Conservation (phyloP, 2,113 vertebrate species). For the Tupaia tana region DNA sequence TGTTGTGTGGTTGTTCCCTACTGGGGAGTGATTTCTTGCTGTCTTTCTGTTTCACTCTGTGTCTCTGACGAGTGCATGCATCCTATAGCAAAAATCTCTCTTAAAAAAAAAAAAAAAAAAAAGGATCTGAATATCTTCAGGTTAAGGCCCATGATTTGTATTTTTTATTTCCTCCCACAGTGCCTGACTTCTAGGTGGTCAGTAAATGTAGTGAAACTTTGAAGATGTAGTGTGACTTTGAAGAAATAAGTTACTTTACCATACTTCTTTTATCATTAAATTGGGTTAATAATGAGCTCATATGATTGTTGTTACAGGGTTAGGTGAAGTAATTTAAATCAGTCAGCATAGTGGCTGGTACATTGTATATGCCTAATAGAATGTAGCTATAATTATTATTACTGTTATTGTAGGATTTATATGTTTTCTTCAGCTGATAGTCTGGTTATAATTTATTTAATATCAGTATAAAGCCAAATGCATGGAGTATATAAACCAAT, state of each 20-base stretch:
- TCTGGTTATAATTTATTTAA: conserved; percentile 45
- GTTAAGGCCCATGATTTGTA: background rate
- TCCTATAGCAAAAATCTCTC: too few species aligned
- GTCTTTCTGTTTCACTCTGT: too few species aligned
- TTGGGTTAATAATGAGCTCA: conserved; percentile 9
- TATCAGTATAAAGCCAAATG: background rate
- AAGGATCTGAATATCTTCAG: background rate
- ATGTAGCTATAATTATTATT: background rate
- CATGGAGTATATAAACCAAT: background rate
- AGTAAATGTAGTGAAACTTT: background rate
- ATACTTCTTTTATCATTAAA: background rate
- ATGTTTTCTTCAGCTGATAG: conserved; percentile 21
- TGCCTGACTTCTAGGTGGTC: background rate
- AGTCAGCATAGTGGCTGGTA: background rate
- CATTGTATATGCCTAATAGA: background rate
- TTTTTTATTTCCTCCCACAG: rapidly evolving
- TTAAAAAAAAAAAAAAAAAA: too few species aligned
- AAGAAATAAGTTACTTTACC: too few species aligned
- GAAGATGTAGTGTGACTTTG: too few species aligned
- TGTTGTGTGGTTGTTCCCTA: too few species aligned
- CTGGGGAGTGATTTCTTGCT: too few species aligned
- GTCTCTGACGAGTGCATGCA: too few species aligned
- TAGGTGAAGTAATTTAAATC: conserved; percentile 23
- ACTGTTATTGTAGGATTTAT: background rate
- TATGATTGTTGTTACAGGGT: background rate